These are phyloP conservation scores for Prionailurus bengalensis DNA, from an alignment of 2,113 vertebrate genomes.

Conservation along the genomic window DNA sequence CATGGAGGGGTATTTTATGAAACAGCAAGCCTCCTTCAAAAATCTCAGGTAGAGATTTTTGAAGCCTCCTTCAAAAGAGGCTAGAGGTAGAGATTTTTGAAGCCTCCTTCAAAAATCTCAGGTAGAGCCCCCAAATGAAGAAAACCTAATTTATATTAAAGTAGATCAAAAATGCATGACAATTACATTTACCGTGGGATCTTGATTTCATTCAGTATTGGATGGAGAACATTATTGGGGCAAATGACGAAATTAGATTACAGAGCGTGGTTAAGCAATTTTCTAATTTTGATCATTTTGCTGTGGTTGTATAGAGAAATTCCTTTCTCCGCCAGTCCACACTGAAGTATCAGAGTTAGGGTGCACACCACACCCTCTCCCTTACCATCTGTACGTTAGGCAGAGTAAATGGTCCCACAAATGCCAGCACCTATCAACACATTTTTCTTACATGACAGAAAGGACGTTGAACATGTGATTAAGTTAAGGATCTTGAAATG, in stretches of 20 bases:
- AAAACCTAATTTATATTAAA: background rate
- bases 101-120: background rate
- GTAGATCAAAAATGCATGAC: background rate
- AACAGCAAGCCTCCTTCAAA: background rate
- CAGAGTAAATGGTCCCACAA: background rate
- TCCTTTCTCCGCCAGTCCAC: background rate
- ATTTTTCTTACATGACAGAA: background rate
- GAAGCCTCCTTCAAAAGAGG: too few species aligned
- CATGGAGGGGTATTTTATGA: background rate
- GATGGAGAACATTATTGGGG: background rate
- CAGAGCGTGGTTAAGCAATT: background rate
- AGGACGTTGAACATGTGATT: background rate
- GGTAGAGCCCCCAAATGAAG: background rate
- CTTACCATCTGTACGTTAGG: background rate
- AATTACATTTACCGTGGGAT: background rate
- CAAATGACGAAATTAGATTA: background rate
- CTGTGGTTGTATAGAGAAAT: background rate
- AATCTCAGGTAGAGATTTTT: background rate
- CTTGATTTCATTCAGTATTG: background rate
- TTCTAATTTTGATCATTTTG: background rate
- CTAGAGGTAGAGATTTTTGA: background rate
- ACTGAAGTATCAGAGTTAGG: background rate
- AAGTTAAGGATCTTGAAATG: background rate
- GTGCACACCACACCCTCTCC: accelerated
- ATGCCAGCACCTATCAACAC: background rate